These are phyloP conservation scores for Cerastis rubricosa DNA, from an alignment of 2,888 invertebrate genomes.

Conservation along the genomic window DNA sequence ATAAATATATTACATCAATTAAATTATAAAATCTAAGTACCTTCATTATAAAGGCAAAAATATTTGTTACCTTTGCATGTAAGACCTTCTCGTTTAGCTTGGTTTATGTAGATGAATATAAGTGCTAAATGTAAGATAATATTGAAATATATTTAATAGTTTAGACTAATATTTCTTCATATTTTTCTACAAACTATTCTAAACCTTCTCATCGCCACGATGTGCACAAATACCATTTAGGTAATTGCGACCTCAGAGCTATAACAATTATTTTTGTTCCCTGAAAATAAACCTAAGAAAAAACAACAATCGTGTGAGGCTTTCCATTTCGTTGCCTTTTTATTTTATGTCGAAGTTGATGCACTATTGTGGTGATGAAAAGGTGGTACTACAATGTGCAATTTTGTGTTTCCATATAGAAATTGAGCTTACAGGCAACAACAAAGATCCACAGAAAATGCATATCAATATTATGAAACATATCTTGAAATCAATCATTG, in stretches of 20 bases:
- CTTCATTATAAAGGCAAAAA: constrained; percentile 59
- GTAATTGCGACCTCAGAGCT: background rate
- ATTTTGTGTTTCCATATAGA: constrained; percentile 69
- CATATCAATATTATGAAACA: constrained; percentile 65
- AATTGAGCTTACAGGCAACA: constrained; percentile 46
- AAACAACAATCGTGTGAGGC: background rate
- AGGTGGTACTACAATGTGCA: constrained; percentile 75
- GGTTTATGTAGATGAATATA: constrained; percentile 69
- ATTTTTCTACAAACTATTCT: constrained; percentile 86
- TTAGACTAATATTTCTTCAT: constrained; percentile 84
- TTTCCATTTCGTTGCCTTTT: background rate
- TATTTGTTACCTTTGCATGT: constrained; percentile 71
- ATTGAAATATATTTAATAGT: constrained; percentile 74
- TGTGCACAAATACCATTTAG: constrained; percentile 3
- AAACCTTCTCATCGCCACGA: constrained; percentile 51
- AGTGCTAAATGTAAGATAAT: constrained; percentile 75
- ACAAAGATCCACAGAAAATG: constrained; percentile 46
- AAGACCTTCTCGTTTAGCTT: constrained; percentile 68
- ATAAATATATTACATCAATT: constrained; percentile 55
- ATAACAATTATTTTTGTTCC: background rate
- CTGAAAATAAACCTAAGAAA: background rate
- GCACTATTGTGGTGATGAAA: constrained; percentile 40
- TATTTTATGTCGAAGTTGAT: background rate
- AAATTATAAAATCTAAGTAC: constrained; percentile 47
- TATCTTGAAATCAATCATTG: constrained; percentile 55